These are phyloP conservation scores for Vanessa cardui DNA, from an alignment of 2,888 invertebrate genomes.

Conservation along the genomic window DNA sequence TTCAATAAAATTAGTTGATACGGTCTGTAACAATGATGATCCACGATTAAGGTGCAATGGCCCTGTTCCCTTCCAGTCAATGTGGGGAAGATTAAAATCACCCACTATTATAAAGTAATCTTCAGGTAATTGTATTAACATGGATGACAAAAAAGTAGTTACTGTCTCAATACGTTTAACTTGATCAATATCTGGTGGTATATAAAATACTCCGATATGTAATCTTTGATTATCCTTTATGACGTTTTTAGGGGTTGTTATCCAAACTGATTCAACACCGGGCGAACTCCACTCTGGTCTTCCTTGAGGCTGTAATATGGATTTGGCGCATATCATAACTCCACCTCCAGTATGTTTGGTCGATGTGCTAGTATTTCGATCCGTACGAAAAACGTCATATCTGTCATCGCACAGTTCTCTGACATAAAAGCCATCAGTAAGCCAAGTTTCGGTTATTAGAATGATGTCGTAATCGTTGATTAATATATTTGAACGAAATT, in stretches of 20 bases:
- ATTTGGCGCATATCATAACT: constrained; percentile 2
- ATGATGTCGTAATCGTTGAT: constrained; percentile 7
- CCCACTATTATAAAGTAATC: constrained; percentile 2
- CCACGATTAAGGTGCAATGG: constrained; percentile 7
- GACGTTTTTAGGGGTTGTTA: neutral
- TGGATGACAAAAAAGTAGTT: neutral
- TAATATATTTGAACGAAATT: neutral
- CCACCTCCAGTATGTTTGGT: constrained; percentile 2
- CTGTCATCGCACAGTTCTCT: constrained; percentile 12
- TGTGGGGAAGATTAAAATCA: neutral
- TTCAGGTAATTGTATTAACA: neutral
- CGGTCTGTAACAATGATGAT: neutral
- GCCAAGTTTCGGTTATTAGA: constrained; percentile 12
- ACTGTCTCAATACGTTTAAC: constrained; percentile 1
- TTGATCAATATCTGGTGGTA: constrained; percentile 6
- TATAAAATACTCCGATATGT: constrained; percentile 3
- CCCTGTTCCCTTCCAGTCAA: neutral
- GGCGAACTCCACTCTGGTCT: constrained; percentile 4
- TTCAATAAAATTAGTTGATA: neutral
- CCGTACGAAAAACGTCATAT: constrained; percentile 10
- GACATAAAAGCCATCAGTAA: constrained; percentile 11
- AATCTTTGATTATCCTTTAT: neutral
- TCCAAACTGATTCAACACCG: constrained; percentile 5
- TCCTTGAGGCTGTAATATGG: constrained; percentile 1
- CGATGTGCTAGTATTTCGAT: constrained; percentile 5